Evolutionary conservation across 1,140 invertebrate species (phyloP).

Genomic region (Eufriesea mexicana): DNA sequence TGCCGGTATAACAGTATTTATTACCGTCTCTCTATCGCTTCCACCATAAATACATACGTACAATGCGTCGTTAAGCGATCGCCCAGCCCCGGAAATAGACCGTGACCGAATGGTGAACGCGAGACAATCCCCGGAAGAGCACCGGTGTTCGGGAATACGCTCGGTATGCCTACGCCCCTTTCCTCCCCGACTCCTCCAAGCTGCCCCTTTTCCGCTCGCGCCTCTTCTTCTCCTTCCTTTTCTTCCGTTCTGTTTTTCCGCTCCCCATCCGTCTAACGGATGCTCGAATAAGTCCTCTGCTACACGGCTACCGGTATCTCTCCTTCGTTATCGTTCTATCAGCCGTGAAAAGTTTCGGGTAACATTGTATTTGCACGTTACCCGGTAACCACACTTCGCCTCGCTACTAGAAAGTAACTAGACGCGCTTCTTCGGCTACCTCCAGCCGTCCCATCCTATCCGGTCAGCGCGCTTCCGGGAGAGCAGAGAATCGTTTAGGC

Average conservation of each 20-base stretch:
- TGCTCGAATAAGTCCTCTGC: constrained; percentile 39
- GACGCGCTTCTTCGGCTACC: too few relatives aligned
- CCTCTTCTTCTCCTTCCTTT: background rate
- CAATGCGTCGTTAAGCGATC: constrained; percentile 70
- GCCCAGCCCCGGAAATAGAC: constrained; percentile 68
- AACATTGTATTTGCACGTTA: background rate
- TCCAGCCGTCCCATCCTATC: too few relatives aligned
- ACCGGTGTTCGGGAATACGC: constrained; percentile 34
- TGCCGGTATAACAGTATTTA: constrained; percentile 70
- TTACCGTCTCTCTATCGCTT: constrained; percentile 63
- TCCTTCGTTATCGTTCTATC: constrained; percentile 17
- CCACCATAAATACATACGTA: constrained; percentile 70
- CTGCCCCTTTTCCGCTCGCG: too few relatives aligned
- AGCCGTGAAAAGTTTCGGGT: background rate
- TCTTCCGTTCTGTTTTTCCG: constrained; percentile 17
- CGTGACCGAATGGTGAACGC: constrained; percentile 64
- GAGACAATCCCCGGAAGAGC: constrained; percentile 69
- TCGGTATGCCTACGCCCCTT: background rate
- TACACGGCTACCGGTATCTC: constrained; percentile 37
- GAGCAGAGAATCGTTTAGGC: too few relatives aligned
- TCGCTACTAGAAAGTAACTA: too few relatives aligned
- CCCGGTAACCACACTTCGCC: too few relatives aligned
- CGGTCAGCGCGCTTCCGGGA: too few relatives aligned
- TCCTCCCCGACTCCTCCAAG: too few relatives aligned
- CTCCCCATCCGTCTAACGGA: constrained; percentile 47